Evolutionary conservation across 2,888 invertebrate species (phyloP), one percentile per base, ranked within the genome.

Genomic region (Corythucha ciliata): DNA sequence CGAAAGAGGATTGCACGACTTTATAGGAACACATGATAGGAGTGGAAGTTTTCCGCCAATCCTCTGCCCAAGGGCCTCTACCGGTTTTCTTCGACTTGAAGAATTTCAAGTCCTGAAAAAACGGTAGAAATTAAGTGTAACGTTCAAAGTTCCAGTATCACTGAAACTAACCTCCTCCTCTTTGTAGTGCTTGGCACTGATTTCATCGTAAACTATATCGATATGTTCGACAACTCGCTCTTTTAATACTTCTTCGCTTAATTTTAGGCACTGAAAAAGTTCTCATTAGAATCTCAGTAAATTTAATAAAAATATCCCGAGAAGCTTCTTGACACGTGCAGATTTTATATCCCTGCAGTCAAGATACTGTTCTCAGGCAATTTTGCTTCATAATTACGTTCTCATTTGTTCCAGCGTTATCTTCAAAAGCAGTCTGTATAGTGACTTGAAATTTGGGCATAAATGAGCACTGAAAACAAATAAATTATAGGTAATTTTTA

Each of bases 1-100:
- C 91, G 68, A 92, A 92, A 55, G 81, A 83, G 26, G 83, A 85
- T 64, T 80, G 75, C 0, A 91, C 90, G 47, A 84, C 71, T 69
- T 93, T 92, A 65, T 93, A 93, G 54, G 91, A 91, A 70, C 91
- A 92, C 92, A 92, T 92, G 42, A 92, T 80, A 0, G 92, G 91
- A 55, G 75, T 72, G 25, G 75, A 77, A 0, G 72, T 74, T 14
- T 80, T 78, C 45, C 79, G 72, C 92, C 92, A 92, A 3, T 85
- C 86, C 66, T 87, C 85, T 18, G 80, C 73, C 4, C 92, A 70
- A 0, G 90, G 90, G 0, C 92, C 92, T 26, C 92, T 76, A 8
- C 78, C 79, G 6, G 90, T 91, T 68, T 83, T 84, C 61, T 73
- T 72, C 0, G 91, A 91, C 66, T 83, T 82, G 63, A 83, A 91